Evolutionary conservation across 2,888 invertebrate species (phyloP), one percentile per base, ranked within the genome.

Genomic region (Ochropacha duplaris): DNA sequence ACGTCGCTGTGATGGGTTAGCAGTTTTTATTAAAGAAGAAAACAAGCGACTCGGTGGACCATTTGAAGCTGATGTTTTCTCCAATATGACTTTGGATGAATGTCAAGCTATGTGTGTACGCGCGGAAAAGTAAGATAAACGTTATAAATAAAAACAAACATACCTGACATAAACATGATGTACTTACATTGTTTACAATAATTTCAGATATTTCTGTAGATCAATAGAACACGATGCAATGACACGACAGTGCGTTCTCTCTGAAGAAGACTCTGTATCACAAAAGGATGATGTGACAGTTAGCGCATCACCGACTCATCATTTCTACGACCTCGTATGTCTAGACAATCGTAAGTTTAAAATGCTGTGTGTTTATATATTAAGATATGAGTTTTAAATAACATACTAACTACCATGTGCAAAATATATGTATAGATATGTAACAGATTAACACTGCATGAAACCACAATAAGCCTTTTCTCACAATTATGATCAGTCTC

Each of bases 221-320:
- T 97, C 98, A 2, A 96, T 98, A 50, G 97, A 97, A 81, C 98
- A 96, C 78, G 97, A 98, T 76, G 97, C 97, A 69, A 96, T 96
- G 93, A 96, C 96, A 3, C 95, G 96, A 57, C 96, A 96, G 74
- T 98, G 98, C 75, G 96, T 97, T n/a, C 93, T 98, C 49, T 97
- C 97, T 0, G 98, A 98, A 86, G 98, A 98, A 87, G 98, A 98
- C 81, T 97, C 97, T 0, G 95, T 97, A 49, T 97, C 97, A 0
- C 97, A 97, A 82, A 97, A 97, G 79, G 97, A 97, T 81, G 97
- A 97, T 79, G 95, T 98, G 71, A 96, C 97, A 54, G 95, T 96
- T 36, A 97, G 97, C 83, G 96, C 96, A 72, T 97, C 97, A 71
- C 96, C 96, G 3, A 96, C 96, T 11, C 97, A 97, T 86, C 96